These are phyloP conservation scores for Arge pagana DNA, from an alignment of 2,888 invertebrate genomes.

Conservation along the genomic window DNA sequence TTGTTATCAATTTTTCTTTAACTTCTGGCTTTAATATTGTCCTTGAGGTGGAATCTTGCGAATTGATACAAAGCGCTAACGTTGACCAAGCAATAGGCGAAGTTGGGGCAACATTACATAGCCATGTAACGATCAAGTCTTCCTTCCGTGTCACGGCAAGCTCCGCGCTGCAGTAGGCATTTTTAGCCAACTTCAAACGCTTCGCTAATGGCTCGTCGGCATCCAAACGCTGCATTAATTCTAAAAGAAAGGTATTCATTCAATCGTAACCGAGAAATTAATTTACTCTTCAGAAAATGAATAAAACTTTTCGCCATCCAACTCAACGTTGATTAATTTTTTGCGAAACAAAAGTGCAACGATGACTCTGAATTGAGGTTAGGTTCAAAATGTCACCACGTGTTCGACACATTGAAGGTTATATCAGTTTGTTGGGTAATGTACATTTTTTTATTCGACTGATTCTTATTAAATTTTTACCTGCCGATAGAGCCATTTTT, in stretches of 20 bases:
- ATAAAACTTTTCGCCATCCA: too few relatives aligned
- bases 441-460: too few relatives aligned
- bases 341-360: too few relatives aligned
- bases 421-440: too few relatives aligned
- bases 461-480: too few relatives aligned
- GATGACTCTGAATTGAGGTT: too few relatives aligned
- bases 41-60: constrained; percentile 25
- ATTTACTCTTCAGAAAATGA: too few relatives aligned
- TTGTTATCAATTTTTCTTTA: constrained; percentile 36
- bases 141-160: constrained; percentile 61
- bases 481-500: too few relatives aligned
- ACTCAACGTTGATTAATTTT: too few relatives aligned
- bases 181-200: constrained; percentile 62
- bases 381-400: too few relatives aligned
- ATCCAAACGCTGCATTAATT: constrained; percentile 59
- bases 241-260: constrained; percentile 48
- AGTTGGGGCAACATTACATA: constrained; percentile 48
- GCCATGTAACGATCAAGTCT: constrained; percentile 61
- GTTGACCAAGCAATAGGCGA: constrained; percentile 32
- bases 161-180: constrained; percentile 60
- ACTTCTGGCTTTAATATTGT: constrained; percentile 33
- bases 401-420: too few relatives aligned
- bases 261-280: too few relatives aligned
- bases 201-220: constrained; percentile 59
- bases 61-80: constrained; percentile 37